Conservation (phyloP, 35 echinoderm and acorn worm genomes). For the Diadema setosum region DNA sequence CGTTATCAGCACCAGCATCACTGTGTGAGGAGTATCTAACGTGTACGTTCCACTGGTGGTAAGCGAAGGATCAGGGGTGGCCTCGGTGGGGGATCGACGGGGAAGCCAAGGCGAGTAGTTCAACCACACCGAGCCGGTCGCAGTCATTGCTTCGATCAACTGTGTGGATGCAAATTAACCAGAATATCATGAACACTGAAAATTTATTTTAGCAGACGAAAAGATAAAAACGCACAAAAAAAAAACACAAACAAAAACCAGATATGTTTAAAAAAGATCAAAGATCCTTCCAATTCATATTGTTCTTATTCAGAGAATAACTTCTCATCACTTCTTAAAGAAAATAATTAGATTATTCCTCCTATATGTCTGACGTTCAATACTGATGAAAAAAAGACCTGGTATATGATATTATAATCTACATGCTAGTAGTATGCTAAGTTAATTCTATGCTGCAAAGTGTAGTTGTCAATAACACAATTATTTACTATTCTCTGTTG, state of each 20-base stretch:
- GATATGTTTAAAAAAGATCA: neutral
- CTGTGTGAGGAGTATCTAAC: too few species aligned
- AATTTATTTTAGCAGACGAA: neutral
- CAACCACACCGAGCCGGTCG: constrained; percentile 8
- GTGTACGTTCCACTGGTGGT: too few species aligned
- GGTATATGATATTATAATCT: too few species aligned
- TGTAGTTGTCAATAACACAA: too few species aligned
- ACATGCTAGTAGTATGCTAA: too few species aligned
- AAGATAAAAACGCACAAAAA: neutral
- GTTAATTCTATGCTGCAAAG: too few species aligned
- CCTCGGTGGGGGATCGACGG: too few species aligned
- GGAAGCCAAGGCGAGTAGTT: constrained; percentile 45
- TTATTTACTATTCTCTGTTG: too few species aligned
- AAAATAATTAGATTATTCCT: neutral
- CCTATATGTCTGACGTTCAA: too few species aligned
- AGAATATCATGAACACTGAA: neutral
- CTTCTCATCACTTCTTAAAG: neutral
- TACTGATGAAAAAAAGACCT: too few species aligned
- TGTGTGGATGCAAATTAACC: neutral
- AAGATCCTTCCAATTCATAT: neutral
- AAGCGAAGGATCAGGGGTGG: too few species aligned
- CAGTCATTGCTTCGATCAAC: constrained; percentile 13
- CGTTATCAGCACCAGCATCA: too few species aligned
- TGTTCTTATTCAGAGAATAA: neutral
- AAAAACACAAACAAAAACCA: neutral